Percentiles rank a stretch among this genome's conserved stretches.
Conservation (phyloP, 2,797 vertebrate genomes). For the Halcyon chelicuti region DNA sequence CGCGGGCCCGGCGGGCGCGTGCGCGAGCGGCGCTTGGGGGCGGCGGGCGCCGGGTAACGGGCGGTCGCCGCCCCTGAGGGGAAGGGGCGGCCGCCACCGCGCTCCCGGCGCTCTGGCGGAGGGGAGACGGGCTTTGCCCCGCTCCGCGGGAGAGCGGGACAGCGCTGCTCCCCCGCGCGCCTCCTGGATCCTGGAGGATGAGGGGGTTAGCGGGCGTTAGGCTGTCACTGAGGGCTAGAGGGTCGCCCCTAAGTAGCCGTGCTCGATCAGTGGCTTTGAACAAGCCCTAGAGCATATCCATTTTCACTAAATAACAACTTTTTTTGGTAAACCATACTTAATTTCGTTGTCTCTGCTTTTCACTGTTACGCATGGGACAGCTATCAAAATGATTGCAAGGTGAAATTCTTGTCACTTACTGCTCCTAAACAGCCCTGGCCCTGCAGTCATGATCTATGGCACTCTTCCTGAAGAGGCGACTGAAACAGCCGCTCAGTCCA, state of each 20-base stretch:
- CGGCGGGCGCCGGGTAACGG: not conserved
- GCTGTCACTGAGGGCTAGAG: rapidly evolving
- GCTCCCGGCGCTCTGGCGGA: not conserved
- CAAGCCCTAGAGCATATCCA: rapidly evolving
- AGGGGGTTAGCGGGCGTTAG: rapidly evolving
- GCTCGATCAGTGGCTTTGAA: not conserved
- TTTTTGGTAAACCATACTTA: not conserved
- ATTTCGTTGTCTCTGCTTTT: not conserved
- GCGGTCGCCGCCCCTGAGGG: not conserved
- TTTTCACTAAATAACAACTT: not conserved
- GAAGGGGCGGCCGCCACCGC: not conserved
- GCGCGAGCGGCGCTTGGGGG: not conserved
- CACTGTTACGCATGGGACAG: too few species aligned
- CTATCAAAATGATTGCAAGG: rapidly evolving
- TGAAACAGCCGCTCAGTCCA: rapidly evolving
- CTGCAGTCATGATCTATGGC: rapidly evolving
- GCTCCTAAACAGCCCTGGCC: not conserved
- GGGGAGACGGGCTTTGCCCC: too few species aligned
- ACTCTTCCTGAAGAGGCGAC: rapidly evolving
- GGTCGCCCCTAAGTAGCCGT: not conserved
- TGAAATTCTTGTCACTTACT: not conserved
- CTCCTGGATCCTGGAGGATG: rapidly evolving
- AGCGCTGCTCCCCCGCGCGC: rapidly evolving
- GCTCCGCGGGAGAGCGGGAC: not conserved
- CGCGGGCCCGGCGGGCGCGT: not conserved